These are phyloP conservation scores for Aplochiton taeniatus DNA, from an alignment of 2,797 vertebrate species.

Conservation along the genomic window DNA sequence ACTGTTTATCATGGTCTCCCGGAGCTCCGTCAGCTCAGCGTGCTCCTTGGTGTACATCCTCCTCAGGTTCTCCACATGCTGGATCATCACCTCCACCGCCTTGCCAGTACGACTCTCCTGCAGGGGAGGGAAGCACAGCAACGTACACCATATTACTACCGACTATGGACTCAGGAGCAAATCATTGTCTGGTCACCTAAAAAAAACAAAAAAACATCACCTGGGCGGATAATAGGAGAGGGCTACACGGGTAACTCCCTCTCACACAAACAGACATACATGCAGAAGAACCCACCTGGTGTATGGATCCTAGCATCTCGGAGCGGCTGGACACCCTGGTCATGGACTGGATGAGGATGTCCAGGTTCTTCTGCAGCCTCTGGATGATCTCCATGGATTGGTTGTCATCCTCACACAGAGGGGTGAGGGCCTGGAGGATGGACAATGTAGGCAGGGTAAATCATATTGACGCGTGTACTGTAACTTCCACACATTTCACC, in stretches of 20 bases:
- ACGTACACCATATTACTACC: not conserved
- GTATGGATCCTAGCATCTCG: conserved; percentile 95
- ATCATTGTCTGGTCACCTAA: not conserved
- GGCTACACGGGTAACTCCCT: conserved; percentile 54
- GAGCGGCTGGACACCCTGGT: conserved; percentile 89
- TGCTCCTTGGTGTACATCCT: conserved; percentile 94
- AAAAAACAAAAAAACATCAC: not conserved
- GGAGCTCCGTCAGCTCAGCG: conserved; percentile 88
- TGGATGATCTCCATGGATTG: conserved; percentile 91
- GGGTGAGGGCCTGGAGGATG: conserved; percentile 79
- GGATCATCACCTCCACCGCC: conserved; percentile 97
- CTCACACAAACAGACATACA: conserved; percentile 22
- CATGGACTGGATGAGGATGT: conserved; percentile 87
- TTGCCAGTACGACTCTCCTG: conserved; percentile 93
- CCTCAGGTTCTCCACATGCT: conserved; percentile 95
- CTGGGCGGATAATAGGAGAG: conserved; percentile 21
- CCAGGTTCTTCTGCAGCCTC: conserved; percentile 89
- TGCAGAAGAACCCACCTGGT: conserved; percentile 81
- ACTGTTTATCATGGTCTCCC: conserved; percentile 83
- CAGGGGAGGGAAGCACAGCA: not conserved
- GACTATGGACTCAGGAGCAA: too few relatives aligned
- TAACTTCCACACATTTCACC: too few relatives aligned
- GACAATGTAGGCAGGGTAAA: conserved; percentile 2
- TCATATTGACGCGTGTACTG: too few relatives aligned
- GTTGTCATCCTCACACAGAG: conserved; percentile 90